A percentile compares a stretch with the other conserved stretches of the same genome.
phyloP scores from a whole-genome alignment of 2,888 invertebrate genomes.

The Stenolophus ochropezus region DNA sequence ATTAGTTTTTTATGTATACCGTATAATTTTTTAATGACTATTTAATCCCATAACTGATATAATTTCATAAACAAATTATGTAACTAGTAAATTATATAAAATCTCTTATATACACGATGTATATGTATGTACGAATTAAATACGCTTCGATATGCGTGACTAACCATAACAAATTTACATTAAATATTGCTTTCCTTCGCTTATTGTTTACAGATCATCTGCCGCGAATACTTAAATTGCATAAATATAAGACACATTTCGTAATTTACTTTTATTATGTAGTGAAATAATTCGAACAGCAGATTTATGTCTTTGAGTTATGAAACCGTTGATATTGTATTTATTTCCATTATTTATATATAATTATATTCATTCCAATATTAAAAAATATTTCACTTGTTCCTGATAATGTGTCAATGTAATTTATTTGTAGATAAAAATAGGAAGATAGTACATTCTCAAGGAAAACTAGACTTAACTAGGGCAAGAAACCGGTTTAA shows the following conservation, averaged over 20 bases:
- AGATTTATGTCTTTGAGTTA: slow-evolving; percentile 15
- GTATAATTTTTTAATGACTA: too few relatives aligned
- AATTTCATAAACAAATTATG: slow-evolving; percentile 16
- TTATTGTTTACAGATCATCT: slow-evolving; percentile 32
- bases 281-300: slow-evolving; percentile 1
- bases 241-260: background rate
- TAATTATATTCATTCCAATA: slow-evolving; percentile 33
- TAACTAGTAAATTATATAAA: slow-evolving; percentile 20
- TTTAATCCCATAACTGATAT: slow-evolving; percentile 24
- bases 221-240: slow-evolving; percentile 24
- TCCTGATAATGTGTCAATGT: slow-evolving; percentile 36
- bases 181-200: slow-evolving; percentile 17
- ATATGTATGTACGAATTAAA: slow-evolving; percentile 15
- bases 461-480: slow-evolving; percentile 3
- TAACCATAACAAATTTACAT: slow-evolving; percentile 16
- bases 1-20: slow-evolving; percentile 26
- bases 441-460: slow-evolving; percentile 10
- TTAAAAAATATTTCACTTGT: background rate
- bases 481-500: background rate
- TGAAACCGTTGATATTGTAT: slow-evolving; percentile 11
- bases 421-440: slow-evolving; percentile 27
- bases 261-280: slow-evolving; percentile 11
- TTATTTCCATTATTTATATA: slow-evolving; percentile 34
- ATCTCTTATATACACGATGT: slow-evolving; percentile 1
- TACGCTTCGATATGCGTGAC: slow-evolving; percentile 22